Evolutionary conservation across 1,140 invertebrate genomes (phyloP).

Genomic region (Leptopilina clavipes): DNA sequence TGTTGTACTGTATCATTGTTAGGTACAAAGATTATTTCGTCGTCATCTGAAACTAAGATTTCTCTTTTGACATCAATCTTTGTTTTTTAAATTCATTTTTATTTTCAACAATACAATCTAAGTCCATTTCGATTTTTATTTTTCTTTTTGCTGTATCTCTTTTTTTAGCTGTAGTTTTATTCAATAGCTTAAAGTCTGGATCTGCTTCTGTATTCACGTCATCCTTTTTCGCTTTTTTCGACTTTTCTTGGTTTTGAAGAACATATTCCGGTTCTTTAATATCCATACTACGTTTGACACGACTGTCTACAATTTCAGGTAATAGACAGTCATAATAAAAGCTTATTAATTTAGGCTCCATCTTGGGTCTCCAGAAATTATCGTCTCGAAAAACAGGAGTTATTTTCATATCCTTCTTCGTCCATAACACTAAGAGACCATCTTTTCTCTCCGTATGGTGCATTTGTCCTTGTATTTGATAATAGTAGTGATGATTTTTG

Average conservation of each 20-base stretch:
- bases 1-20: too few relatives aligned
- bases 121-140: too few relatives aligned
- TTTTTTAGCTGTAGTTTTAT: too few relatives aligned
- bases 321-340: constrained; percentile 45
- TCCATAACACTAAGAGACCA: constrained; percentile 53
- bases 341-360: constrained; percentile 42
- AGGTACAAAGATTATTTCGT: too few relatives aligned
- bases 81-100: too few relatives aligned
- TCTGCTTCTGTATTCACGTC: too few relatives aligned
- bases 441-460: constrained; percentile 58
- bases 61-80: neutral
- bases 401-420: constrained; percentile 27
- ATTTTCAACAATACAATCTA: too few relatives aligned
- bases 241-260: neutral
- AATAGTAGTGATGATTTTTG: constrained; percentile 64
- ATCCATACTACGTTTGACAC: constrained; percentile 28
- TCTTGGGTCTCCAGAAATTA: constrained; percentile 51
- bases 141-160: too few relatives aligned
- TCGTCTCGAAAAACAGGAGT: constrained; percentile 47
- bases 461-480: constrained; percentile 69
- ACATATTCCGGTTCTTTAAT: constrained; percentile 38
- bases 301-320: constrained; percentile 47
- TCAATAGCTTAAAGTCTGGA: too few relatives aligned
- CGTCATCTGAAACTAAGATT: too few relatives aligned
- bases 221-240: too few relatives aligned